Conservation (phyloP, 2,797 vertebrate species). For the Sphenopsis melanotis region DNA sequence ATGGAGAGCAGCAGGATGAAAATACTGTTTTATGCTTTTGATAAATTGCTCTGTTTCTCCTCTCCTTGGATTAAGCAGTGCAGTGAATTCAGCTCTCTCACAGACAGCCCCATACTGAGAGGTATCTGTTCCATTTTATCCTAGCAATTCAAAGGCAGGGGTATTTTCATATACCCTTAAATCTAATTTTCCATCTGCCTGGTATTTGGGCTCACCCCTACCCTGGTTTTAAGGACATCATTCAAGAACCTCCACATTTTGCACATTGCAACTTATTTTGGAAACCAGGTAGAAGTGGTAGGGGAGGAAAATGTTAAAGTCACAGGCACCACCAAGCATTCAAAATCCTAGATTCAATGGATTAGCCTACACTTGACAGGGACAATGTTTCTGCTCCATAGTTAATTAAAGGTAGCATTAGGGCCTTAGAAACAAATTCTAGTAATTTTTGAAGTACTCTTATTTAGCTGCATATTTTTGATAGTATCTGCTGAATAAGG, state of each 20-base stretch:
- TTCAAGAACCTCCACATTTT: background rate
- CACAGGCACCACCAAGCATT: background rate
- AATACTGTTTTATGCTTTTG: background rate
- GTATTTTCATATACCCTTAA: background rate
- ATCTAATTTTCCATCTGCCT: background rate
- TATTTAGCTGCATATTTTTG: background rate
- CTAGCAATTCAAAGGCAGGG: background rate
- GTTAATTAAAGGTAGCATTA: background rate
- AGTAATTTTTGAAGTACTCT: background rate
- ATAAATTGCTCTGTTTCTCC: background rate
- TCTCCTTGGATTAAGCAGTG: background rate
- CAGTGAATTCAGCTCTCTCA: background rate
- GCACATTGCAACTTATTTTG: background rate
- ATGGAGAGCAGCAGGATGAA: background rate
- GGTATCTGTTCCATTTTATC: background rate
- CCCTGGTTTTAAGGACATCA: background rate
- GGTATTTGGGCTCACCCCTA: background rate
- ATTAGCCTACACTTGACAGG: background rate
- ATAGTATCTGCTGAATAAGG: background rate
- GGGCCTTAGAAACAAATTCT: background rate
- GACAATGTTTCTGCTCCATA: background rate
- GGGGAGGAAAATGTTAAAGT: background rate
- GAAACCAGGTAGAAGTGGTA: background rate
- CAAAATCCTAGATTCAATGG: background rate
- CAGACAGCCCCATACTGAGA: background rate